These are phyloP conservation scores for Rhagologus leucostigma DNA, from an alignment of 2,113 vertebrate species.

Conservation along the genomic window DNA sequence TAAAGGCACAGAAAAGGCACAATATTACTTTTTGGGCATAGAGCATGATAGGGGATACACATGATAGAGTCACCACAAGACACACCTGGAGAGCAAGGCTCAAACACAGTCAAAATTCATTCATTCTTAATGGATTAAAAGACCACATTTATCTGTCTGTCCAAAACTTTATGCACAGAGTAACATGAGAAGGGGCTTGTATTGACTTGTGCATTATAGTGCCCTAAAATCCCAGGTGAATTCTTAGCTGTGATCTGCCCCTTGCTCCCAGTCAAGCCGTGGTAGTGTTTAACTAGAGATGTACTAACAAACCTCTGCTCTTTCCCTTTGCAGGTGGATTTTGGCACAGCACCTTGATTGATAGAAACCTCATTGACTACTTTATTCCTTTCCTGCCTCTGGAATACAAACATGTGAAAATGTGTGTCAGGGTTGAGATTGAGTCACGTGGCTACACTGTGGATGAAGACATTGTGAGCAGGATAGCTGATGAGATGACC, in stretches of 20 bases:
- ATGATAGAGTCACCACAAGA: too few species aligned
- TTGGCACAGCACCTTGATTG: constrained; percentile 91
- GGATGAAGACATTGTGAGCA: constrained; percentile 67
- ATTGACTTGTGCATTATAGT: not conserved
- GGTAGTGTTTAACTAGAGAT: not conserved
- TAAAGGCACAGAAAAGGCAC: too few species aligned
- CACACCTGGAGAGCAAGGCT: not conserved
- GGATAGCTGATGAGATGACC: constrained; percentile 81
- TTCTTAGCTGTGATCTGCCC: not conserved
- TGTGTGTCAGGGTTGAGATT: constrained; percentile 85
- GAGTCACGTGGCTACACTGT: constrained; percentile 40
- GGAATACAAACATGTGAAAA: constrained; percentile 87
- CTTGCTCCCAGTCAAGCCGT: not conserved
- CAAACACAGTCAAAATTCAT: not conserved
- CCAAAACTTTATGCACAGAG: not conserved
- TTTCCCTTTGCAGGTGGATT: constrained; percentile 81
- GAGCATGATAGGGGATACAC: too few species aligned
- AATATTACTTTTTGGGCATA: too few species aligned
- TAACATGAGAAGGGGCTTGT: not conserved
- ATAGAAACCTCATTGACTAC: constrained; percentile 91
- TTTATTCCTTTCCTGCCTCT: constrained; percentile 93
- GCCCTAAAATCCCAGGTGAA: not conserved
- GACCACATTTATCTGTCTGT: not conserved
- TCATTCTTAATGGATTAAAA: not conserved
- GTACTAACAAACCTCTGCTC: not conserved